Conservation (phyloP, 1,140 invertebrate genomes). For the Riptortus pedestris region DNA sequence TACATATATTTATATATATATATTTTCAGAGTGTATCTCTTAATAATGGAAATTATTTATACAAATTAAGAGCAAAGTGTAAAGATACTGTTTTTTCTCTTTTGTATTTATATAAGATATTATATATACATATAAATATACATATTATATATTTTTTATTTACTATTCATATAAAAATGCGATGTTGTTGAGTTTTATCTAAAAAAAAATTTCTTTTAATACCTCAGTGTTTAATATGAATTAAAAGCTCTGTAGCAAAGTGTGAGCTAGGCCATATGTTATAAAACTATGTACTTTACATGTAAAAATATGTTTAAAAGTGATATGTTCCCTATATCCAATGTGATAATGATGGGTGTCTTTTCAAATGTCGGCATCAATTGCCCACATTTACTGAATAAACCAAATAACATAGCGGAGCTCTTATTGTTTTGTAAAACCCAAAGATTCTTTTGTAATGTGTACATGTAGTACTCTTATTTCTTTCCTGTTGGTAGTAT, state of each 20-base stretch:
- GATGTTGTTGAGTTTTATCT: not conserved
- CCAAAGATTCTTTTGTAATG: too few relatives aligned
- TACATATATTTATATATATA: slow-evolving; percentile 19
- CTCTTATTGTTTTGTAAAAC: too few relatives aligned
- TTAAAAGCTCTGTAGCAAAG: not conserved
- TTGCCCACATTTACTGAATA: too few relatives aligned
- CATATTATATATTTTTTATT: slow-evolving; percentile 6
- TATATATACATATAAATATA: too few relatives aligned
- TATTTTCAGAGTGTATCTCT: not conserved
- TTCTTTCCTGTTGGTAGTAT: too few relatives aligned
- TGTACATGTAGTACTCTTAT: too few relatives aligned
- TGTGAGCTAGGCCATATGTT: not conserved
- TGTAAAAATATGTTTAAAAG: too few relatives aligned
- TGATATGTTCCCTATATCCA: too few relatives aligned
- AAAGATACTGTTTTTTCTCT: not conserved
- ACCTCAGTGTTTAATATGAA: slow-evolving; percentile 7
- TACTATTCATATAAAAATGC: not conserved
- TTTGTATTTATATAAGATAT: slow-evolving; percentile 11
- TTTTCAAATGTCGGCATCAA: too few relatives aligned
- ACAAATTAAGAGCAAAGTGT: not conserved
- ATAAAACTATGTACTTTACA: too few relatives aligned
- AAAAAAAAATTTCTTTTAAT: not conserved
- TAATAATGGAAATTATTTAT: slow-evolving; percentile 3
- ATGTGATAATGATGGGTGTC: too few relatives aligned
- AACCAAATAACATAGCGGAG: too few relatives aligned